phyloP scores from a whole-genome alignment of 2,888 invertebrate species.

The Scrobipalpa costella region DNA sequence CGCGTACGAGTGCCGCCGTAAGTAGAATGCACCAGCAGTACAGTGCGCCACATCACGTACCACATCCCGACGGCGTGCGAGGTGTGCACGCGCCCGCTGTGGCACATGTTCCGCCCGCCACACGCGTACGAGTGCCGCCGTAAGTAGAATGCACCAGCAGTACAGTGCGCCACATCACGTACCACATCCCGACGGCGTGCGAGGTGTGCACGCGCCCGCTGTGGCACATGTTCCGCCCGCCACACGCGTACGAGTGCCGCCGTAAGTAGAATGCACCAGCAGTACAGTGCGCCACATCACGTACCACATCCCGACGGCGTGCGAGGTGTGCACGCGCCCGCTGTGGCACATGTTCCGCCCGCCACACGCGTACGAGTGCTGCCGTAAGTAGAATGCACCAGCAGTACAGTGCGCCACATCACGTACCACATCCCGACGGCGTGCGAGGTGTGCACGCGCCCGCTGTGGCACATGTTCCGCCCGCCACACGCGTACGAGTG shows the following conservation, averaged over 20 bases:
- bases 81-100: constrained; percentile 97
- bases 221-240: constrained; percentile 99
- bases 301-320: constrained; percentile 98
- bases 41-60: constrained; percentile 93
- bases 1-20: constrained; percentile 97
- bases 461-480: constrained; percentile 98
- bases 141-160: constrained; percentile 85
- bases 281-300: constrained; percentile 91
- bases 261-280: constrained; percentile 87
- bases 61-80: constrained; percentile 99
- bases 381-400: constrained; percentile 90
- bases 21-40: constrained; percentile 84
- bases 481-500: constrained; percentile 99
- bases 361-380: constrained; percentile 98
- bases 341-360: constrained; percentile 99
- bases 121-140: constrained; percentile 98
- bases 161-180: constrained; percentile 92
- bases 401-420: constrained; percentile 89
- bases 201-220: constrained; percentile 98
- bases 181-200: constrained; percentile 99
- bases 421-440: constrained; percentile 99
- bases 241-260: constrained; percentile 98
- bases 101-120: constrained; percentile 99
- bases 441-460: constrained; percentile 98
- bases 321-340: constrained; percentile 98